Percentiles rank a stretch among this genome's conserved stretches.
These are phyloP conservation scores for Hypsibius dujardini DNA, from an alignment of 1,140 invertebrate species.

Conservation along the genomic window DNA sequence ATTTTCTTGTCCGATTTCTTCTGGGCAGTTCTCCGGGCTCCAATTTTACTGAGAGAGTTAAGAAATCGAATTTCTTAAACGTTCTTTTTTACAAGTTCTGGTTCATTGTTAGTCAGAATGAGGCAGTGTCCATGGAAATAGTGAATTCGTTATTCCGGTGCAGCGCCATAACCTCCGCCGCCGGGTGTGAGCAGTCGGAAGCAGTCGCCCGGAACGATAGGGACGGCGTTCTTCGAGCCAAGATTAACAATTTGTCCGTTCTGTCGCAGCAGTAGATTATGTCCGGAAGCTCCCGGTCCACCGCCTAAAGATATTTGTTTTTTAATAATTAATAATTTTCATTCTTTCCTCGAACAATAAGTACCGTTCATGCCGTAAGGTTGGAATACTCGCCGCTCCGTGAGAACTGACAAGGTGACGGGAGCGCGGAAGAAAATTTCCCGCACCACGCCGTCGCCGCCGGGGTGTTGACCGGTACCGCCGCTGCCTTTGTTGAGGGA, in stretches of 20 bases:
- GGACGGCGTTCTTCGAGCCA: conserved; percentile 64
- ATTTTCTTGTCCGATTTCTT: too few relatives aligned
- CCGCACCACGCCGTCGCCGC: conserved; percentile 76
- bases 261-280: conserved; percentile 53
- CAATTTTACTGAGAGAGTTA: too few relatives aligned
- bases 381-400: conserved; percentile 70
- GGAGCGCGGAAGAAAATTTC: conserved; percentile 69
- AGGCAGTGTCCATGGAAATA: too few relatives aligned
- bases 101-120: too few relatives aligned
- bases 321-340: too few relatives aligned
- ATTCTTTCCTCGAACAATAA: too few relatives aligned
- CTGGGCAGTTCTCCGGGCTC: too few relatives aligned
- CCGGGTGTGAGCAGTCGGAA: conserved; percentile 37
- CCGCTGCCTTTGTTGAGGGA: conserved; percentile 60
- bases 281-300: conserved; percentile 49
- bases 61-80: too few relatives aligned
- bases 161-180: conserved; percentile 28
- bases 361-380: conserved; percentile 78
- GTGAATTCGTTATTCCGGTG: too few relatives aligned
- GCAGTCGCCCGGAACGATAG: conserved; percentile 51
- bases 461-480: conserved; percentile 48
- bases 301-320: conserved; percentile 43
- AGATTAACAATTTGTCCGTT: conserved; percentile 52
- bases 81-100: too few relatives aligned
- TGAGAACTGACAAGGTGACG: conserved; percentile 73